Conservation (phyloP, 1,140 invertebrate species). For the Philopotamus ludificatus region DNA sequence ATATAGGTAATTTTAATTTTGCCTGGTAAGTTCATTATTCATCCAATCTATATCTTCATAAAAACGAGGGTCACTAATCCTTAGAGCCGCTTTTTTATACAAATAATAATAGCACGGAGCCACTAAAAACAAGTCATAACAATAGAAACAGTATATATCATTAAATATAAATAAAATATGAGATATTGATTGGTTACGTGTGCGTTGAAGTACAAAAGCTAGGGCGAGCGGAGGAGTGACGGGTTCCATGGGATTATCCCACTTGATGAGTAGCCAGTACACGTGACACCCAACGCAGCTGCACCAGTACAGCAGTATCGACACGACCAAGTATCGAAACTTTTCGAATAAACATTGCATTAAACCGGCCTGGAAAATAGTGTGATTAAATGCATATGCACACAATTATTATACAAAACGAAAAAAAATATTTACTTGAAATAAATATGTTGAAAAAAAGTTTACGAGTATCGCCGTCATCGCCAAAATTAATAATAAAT, state of each 20-base stretch:
- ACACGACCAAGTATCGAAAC: conserved; percentile 33
- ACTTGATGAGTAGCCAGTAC: conserved; percentile 39
- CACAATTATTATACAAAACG: not conserved
- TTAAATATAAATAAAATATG: not conserved
- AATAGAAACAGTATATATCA: conserved; percentile 2
- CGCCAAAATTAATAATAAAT: conserved; percentile 35
- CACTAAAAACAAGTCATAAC: conserved; percentile 53
- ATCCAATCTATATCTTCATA: conserved; percentile 72
- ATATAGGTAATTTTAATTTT: conserved; percentile 16
- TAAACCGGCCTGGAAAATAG: conserved; percentile 36
- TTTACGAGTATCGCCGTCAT: conserved; percentile 40
- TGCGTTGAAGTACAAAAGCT: conserved; percentile 33
- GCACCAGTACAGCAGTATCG: conserved; percentile 32
- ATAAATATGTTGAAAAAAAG: conserved; percentile 41
- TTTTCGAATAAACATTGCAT: conserved; percentile 41
- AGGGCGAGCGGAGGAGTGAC: conserved; percentile 33
- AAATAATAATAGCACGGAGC: conserved; percentile 73
- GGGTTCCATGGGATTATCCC: conserved; percentile 38
- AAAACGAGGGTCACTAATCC: conserved; percentile 70
- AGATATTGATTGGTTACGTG: conserved; percentile 22
- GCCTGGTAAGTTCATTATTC: conserved; percentile 53
- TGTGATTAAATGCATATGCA: not conserved
- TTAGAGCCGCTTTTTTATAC: conserved; percentile 68
- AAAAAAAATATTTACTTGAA: conserved; percentile 33
- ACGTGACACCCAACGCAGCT: conserved; percentile 34